Percentiles rank a stretch among this genome's conserved stretches.
Evolutionary conservation across 2,888 invertebrate species (phyloP).

Genomic region (Ophion ventricosus): DNA sequence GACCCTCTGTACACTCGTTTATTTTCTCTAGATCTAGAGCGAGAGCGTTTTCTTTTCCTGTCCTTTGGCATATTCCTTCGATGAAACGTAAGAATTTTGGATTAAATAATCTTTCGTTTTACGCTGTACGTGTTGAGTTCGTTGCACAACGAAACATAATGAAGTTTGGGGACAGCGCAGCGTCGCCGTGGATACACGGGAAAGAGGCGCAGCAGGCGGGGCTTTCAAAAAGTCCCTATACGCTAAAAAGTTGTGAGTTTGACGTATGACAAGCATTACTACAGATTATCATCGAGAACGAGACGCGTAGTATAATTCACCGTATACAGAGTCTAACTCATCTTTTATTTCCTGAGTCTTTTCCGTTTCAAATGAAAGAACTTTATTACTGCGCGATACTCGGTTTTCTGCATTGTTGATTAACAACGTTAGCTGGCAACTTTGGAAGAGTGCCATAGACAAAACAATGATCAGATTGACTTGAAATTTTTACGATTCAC

Average conservation of each 20-base stretch:
- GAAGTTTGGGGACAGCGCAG: background rate
- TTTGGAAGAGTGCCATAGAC: too few species aligned
- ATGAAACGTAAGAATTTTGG: background rate
- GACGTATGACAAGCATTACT: background rate
- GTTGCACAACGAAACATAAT: slow-evolving; percentile 32
- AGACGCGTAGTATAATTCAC: too few species aligned
- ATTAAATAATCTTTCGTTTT: slow-evolving; percentile 1
- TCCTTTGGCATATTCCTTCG: slow-evolving; percentile 25
- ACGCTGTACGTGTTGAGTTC: slow-evolving; percentile 22
- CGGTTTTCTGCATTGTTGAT: too few species aligned
- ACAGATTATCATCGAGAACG: too few species aligned
- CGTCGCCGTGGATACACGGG: background rate
- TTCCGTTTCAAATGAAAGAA: too few species aligned
- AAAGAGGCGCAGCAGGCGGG: background rate
- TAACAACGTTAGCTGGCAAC: too few species aligned
- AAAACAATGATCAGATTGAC: too few species aligned
- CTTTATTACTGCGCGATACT: too few species aligned
- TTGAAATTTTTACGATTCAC: too few species aligned
- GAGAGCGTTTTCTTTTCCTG: slow-evolving; percentile 28
- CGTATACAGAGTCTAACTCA: too few species aligned
- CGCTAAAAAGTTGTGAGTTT: background rate
- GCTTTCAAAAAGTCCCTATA: background rate
- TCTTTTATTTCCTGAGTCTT: too few species aligned
- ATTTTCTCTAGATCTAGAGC: slow-evolving; percentile 25
- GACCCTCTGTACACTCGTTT: background rate